phyloP scores from a whole-genome alignment of 2,888 invertebrate genomes.

The Boloria euphrosyne region DNA sequence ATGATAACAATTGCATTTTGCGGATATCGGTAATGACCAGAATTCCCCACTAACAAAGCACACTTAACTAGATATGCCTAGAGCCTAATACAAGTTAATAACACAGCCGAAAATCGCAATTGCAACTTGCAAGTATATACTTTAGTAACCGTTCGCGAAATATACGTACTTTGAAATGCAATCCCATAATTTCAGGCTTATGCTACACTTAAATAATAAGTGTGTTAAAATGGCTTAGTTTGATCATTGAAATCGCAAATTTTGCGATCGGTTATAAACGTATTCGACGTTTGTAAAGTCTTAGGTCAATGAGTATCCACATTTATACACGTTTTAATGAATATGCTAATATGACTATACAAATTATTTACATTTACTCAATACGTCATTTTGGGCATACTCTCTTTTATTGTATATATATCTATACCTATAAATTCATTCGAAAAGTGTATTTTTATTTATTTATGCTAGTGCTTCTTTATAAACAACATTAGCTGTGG shows the following conservation, averaged over 20 bases:
- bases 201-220: no score
- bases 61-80: no score
- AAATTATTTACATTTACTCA: conserved; percentile 14
- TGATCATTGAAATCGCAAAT: conserved; percentile 1
- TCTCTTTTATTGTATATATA: background rate
- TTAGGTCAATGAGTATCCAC: conserved; percentile 62
- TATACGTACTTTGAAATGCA: no score
- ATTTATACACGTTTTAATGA: conserved; percentile 69
- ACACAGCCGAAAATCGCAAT: no score
- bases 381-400: background rate
- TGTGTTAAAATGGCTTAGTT: background rate
- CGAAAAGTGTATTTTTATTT: background rate
- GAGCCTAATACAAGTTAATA: no score
- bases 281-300: conserved; percentile 37
- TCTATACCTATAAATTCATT: background rate
- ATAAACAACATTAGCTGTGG: no score
- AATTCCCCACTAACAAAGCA: no score
- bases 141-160: no score
- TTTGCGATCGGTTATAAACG: conserved; percentile 7
- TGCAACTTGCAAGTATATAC: no score
- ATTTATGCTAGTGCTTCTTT: no score
- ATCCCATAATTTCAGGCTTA: no score
- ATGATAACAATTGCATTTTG: background rate
- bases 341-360: conserved; percentile 65
- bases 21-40: no score